A percentile compares a stretch with the other conserved stretches of the same genome.
phyloP scores from a whole-genome alignment of 2,797 vertebrate genomes.

The Paedocypris micromegethes region DNA sequence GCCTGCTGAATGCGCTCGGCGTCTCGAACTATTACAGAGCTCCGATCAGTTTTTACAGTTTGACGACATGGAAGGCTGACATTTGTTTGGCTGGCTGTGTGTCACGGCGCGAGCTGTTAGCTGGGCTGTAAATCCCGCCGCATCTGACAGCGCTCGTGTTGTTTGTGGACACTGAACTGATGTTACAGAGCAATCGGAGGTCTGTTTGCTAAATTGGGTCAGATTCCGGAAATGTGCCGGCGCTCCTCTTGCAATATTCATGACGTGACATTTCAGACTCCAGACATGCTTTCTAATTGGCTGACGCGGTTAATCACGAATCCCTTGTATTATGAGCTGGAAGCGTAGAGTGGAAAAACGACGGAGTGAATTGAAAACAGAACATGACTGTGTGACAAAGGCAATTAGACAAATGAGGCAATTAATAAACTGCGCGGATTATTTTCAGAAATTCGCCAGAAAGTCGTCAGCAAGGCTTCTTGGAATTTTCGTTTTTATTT shows the following conservation, averaged over 20 bases:
- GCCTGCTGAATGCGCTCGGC: slow-evolving; percentile 22
- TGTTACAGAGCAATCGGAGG: slow-evolving; percentile 37
- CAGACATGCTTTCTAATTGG: slow-evolving; percentile 53
- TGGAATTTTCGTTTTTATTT: too few species aligned
- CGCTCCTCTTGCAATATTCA: slow-evolving; percentile 53
- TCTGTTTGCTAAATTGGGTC: slow-evolving; percentile 56
- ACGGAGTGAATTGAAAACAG: neutral
- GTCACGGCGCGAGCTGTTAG: slow-evolving; percentile 9
- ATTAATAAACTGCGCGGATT: slow-evolving; percentile 5
- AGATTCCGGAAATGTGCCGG: slow-evolving; percentile 44
- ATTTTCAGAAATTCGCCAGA: too few species aligned
- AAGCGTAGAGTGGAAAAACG: slow-evolving; percentile 12
- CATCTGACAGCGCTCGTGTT: slow-evolving; percentile 18
- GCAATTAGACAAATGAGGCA: slow-evolving; percentile 26
- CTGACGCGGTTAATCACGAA: slow-evolving; percentile 47
- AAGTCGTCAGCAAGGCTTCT: too few species aligned
- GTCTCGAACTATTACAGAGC: slow-evolving; percentile 19
- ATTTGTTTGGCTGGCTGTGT: slow-evolving; percentile 17
- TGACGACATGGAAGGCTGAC: slow-evolving; percentile 25
- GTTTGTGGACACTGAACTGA: slow-evolving; percentile 37
- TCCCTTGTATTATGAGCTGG: slow-evolving; percentile 23
- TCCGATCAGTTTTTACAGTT: slow-evolving; percentile 30
- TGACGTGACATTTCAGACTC: slow-evolving; percentile 53
- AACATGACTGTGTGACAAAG: slow-evolving; percentile 8
- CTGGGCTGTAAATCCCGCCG: slow-evolving; percentile 11